phyloP scores from a whole-genome alignment of 2,888 invertebrate genomes.

The Drepanosiphum platanoidis region DNA sequence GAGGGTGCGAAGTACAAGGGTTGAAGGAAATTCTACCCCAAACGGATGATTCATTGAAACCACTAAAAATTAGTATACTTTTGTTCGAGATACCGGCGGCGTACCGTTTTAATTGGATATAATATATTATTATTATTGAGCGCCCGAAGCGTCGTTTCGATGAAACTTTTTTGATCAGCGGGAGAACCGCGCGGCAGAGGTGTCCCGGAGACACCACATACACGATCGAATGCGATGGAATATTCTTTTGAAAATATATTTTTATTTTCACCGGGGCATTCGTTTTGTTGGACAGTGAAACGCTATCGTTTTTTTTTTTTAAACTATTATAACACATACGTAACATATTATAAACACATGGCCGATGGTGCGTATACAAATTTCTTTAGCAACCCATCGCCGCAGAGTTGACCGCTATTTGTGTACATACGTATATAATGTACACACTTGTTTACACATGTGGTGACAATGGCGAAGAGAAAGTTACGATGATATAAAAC shows the following conservation, averaged over 20 bases:
- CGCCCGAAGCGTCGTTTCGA: slow-evolving; percentile 21
- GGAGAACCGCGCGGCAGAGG: neutral
- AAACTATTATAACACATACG: neutral
- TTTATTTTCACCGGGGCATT: neutral
- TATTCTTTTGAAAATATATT: neutral
- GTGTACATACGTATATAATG: neutral
- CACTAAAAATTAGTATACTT: slow-evolving; percentile 51
- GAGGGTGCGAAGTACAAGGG: slow-evolving; percentile 38
- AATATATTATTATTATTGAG: neutral
- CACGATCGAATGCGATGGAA: neutral
- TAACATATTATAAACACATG: neutral
- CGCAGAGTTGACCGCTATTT: slow-evolving; percentile 33
- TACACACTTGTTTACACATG: neutral
- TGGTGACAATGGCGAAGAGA: slow-evolving; percentile 39
- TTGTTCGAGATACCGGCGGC: slow-evolving; percentile 37
- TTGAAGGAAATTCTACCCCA: slow-evolving; percentile 27
- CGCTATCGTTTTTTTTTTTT: neutral
- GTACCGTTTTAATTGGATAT: slow-evolving; percentile 45
- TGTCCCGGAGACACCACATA: neutral
- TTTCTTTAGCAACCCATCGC: slow-evolving; percentile 7
- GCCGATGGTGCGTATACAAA: slow-evolving; percentile 5
- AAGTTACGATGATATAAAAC: slow-evolving; percentile 12
- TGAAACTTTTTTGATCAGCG: neutral
- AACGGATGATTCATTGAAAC: slow-evolving; percentile 53
- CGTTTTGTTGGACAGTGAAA: neutral